phyloP scores from a whole-genome alignment of 2,113 vertebrate species.

The Festucalex cinctus region DNA sequence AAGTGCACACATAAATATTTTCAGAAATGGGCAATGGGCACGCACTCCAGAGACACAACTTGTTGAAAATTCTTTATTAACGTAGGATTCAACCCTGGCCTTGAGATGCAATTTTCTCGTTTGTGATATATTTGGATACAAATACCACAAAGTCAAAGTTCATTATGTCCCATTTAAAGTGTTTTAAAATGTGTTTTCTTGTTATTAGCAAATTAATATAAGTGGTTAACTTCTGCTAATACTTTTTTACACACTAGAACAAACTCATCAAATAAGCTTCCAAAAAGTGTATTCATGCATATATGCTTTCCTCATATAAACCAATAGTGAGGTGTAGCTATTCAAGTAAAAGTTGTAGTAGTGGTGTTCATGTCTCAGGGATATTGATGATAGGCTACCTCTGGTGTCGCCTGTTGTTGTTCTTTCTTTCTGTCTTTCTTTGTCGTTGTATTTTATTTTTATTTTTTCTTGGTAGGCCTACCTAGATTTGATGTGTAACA shows the following conservation, averaged over 20 bases:
- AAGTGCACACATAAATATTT: neutral
- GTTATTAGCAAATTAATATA: neutral
- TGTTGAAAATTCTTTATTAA: no score
- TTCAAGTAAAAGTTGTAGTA: neutral
- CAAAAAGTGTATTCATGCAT: neutral
- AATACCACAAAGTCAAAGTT: neutral
- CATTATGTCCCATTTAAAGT: neutral
- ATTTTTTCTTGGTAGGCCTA: no score
- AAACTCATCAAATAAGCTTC: neutral
- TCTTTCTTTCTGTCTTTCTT: neutral
- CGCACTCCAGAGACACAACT: neutral
- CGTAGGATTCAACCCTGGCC: no score
- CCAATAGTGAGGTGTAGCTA: neutral
- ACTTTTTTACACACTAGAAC: neutral
- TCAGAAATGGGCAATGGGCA: neutral
- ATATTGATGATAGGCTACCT: neutral
- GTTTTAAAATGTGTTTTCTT: neutral
- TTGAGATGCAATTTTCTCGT: no score
- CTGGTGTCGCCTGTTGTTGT: neutral
- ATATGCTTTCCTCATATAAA: neutral
- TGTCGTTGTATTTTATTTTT: neutral
- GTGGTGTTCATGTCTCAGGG: neutral
- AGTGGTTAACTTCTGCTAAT: neutral
- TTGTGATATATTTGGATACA: no score
- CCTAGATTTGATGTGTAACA: conserved; percentile 36